Conservation (phyloP, 2,113 vertebrate species). For the Rafetus swinhoei region DNA sequence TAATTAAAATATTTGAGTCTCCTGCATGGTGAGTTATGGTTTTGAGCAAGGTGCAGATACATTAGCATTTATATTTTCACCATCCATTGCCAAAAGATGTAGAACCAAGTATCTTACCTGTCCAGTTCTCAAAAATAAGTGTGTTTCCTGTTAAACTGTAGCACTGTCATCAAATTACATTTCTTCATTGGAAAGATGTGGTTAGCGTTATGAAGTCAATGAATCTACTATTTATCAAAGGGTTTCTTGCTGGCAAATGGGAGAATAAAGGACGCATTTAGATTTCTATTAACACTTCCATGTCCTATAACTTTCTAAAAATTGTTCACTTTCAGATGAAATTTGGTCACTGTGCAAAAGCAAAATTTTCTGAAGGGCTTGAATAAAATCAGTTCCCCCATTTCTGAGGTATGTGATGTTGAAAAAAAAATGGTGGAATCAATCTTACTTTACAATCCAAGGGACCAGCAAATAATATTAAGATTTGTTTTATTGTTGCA, state of each 20-base stretch:
- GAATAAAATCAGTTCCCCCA: background rate
- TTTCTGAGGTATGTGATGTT: background rate
- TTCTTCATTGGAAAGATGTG: background rate
- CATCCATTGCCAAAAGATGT: background rate
- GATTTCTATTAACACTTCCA: background rate
- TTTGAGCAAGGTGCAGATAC: background rate
- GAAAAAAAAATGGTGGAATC: background rate
- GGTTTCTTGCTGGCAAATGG: background rate
- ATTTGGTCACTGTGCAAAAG: background rate
- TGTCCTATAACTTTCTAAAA: background rate
- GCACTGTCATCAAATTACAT: background rate
- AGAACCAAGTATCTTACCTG: background rate
- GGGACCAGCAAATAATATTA: background rate
- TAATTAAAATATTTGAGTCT: background rate
- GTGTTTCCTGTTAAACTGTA: background rate
- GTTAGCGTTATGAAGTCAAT: background rate
- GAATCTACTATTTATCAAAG: slow-evolving; percentile 6
- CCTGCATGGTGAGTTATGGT: background rate
- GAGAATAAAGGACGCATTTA: background rate
- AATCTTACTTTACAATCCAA: background rate
- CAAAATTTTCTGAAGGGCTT: background rate
- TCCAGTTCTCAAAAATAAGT: background rate
- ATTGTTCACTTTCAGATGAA: slow-evolving; percentile 1
- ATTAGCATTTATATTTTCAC: background rate
- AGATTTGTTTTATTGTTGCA: slow-evolving; percentile 12